phyloP scores from a whole-genome alignment of 2,888 invertebrate species.

The Thymelicus lineola region DNA sequence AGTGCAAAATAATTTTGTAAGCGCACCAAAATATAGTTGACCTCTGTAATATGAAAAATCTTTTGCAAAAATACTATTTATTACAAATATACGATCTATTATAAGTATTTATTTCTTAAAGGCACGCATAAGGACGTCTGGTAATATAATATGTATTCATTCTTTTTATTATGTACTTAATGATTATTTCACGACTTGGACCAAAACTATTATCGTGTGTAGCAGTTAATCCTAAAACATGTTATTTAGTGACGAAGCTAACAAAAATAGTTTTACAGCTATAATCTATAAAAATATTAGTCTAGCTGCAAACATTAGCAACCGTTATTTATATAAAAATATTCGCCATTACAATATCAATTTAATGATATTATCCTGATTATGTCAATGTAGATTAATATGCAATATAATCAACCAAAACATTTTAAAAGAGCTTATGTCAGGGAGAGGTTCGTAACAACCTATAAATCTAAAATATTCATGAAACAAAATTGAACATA shows the following conservation, averaged over 20 bases:
- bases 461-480: too few relatives aligned
- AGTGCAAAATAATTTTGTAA: conserved; percentile 10
- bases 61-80: not conserved
- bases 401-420: too few relatives aligned
- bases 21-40: conserved; percentile 1
- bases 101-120: not conserved
- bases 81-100: not conserved
- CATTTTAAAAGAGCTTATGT: too few relatives aligned
- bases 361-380: too few relatives aligned
- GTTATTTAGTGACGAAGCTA: not conserved
- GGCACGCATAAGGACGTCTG: not conserved
- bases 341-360: too few relatives aligned
- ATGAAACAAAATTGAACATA: too few relatives aligned
- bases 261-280: not conserved
- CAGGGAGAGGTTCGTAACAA: too few relatives aligned
- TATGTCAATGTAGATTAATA: too few relatives aligned
- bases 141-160: too few relatives aligned
- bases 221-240: not conserved
- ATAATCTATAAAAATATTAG: not conserved
- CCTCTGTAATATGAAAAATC: not conserved
- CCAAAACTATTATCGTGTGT: too few relatives aligned
- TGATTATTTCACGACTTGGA: too few relatives aligned
- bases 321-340: not conserved
- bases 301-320: conserved; percentile 1
- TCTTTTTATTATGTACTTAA: too few relatives aligned